phyloP scores from a whole-genome alignment of 2,888 invertebrate species.

The Melolontha melolontha region DNA sequence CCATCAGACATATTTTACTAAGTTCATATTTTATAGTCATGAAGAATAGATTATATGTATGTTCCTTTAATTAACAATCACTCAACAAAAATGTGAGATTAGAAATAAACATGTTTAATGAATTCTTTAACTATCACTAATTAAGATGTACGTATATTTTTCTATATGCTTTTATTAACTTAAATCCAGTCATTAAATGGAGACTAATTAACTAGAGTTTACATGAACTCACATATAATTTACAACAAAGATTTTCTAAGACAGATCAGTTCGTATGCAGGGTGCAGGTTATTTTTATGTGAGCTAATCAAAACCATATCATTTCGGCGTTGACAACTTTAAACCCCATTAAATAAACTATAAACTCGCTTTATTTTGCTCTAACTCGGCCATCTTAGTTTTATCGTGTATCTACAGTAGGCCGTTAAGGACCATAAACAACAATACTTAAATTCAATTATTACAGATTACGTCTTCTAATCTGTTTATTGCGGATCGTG shows the following conservation, averaged over 20 bases:
- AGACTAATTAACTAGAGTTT: conserved; percentile 9
- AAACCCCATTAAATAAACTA: conserved; percentile 60
- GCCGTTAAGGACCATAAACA: conserved; percentile 34
- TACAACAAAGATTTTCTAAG: conserved; percentile 1
- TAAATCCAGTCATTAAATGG: conserved; percentile 20
- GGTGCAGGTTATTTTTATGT: conserved; percentile 40
- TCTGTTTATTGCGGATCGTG: conserved; percentile 31
- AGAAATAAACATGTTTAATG: no score
- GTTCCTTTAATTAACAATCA: no score
- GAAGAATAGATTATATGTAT: no score
- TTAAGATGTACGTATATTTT: conserved; percentile 4
- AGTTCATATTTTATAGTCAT: no score
- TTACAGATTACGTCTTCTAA: conserved; percentile 35
- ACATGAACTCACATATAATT: conserved; percentile 1
- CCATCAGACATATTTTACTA: no score
- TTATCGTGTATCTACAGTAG: conserved; percentile 52
- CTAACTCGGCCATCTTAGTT: conserved; percentile 56
- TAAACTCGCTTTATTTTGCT: conserved; percentile 60
- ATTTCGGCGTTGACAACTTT: conserved; percentile 60
- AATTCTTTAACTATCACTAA: background rate
- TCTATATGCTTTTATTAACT: conserved; percentile 4
- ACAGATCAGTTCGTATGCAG: conserved; percentile 1
- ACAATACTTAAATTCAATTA: conserved; percentile 38
- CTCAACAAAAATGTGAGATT: no score
- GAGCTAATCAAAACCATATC: conserved; percentile 54